These are phyloP conservation scores for Lateolabrax maculatus DNA, from an alignment of 2,797 vertebrate genomes.

Conservation along the genomic window DNA sequence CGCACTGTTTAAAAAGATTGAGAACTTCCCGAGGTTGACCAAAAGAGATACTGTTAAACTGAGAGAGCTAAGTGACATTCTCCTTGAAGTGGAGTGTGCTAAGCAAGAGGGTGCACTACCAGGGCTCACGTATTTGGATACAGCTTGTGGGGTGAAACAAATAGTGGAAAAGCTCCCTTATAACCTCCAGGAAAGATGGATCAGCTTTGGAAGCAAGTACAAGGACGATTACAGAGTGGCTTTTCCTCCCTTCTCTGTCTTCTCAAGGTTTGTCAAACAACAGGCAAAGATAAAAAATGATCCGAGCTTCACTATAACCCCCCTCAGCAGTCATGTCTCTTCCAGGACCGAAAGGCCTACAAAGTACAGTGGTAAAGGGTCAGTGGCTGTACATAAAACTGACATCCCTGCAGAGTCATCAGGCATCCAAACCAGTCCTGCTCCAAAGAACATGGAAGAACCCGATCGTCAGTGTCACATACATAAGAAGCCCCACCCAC, in stretches of 20 bases:
- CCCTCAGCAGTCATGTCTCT: neutral
- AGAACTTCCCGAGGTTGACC: too few relatives aligned
- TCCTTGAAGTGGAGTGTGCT: slow-evolving; percentile 7
- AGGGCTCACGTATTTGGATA: slow-evolving; percentile 14
- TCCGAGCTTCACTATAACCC: neutral
- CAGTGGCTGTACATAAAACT: slow-evolving; percentile 2
- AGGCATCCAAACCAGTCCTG: neutral
- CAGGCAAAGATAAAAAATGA: slow-evolving; percentile 36
- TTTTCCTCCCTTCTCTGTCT: neutral
- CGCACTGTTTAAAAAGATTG: too few relatives aligned
- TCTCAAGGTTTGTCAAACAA: neutral
- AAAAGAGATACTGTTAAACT: neutral
- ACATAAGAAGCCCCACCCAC: too few relatives aligned
- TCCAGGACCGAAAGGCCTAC: neutral
- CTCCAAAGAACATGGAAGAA: neutral
- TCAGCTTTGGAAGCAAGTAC: neutral
- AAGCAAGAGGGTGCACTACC: neutral
- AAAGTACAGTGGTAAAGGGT: fast-evolving
- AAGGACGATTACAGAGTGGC: neutral
- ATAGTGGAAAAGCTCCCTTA: slow-evolving; percentile 6
- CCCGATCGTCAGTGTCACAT: too few relatives aligned
- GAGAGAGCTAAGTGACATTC: neutral
- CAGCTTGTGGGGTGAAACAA: neutral
- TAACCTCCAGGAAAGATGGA: neutral
- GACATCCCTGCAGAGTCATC: neutral